Percentiles rank a stretch among this genome's conserved stretches.
Evolutionary conservation across 1,140 invertebrate species (phyloP).

Genomic region (Diplogasteroides magnus): DNA sequence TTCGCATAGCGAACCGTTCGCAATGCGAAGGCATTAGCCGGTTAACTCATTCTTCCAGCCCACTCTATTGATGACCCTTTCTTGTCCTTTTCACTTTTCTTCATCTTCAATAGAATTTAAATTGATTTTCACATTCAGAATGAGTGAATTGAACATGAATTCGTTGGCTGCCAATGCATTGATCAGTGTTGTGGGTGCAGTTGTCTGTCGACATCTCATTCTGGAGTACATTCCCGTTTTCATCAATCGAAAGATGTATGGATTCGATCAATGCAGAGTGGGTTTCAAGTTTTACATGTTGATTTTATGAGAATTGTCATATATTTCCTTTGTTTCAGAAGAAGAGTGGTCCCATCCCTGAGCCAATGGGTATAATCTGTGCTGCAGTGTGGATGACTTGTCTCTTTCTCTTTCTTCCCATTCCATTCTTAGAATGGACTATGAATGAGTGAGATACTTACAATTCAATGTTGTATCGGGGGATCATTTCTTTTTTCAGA

Average conservation of each 20-base stretch:
- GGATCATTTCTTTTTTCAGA: constrained; percentile 26
- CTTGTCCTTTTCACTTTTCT: no score
- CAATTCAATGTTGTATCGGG: no score
- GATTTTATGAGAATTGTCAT: no score
- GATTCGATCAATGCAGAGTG: constrained; percentile 52
- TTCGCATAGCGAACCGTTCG: no score
- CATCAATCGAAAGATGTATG: constrained; percentile 43
- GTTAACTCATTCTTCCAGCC: no score
- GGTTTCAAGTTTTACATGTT: no score
- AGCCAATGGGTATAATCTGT: constrained; percentile 88
- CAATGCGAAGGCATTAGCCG: no score
- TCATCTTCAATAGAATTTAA: no score
- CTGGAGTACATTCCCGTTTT: constrained; percentile 50
- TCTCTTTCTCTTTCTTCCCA: constrained; percentile 90
- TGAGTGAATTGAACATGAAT: no score
- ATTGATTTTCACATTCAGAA: no score
- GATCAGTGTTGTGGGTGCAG: constrained; percentile 39
- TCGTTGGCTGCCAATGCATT: no score
- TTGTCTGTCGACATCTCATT: constrained; percentile 39
- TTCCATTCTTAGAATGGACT: constrained; percentile 69
- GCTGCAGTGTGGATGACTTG: constrained; percentile 88
- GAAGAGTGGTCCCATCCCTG: constrained; percentile 63
- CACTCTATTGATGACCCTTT: no score
- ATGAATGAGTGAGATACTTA: constrained; percentile 18
- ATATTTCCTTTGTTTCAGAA: constrained; percentile 38